Percentiles rank a stretch among this genome's conserved stretches.
phyloP scores from a whole-genome alignment of 2,113 vertebrate species.

The Mirounga angustirostris region DNA sequence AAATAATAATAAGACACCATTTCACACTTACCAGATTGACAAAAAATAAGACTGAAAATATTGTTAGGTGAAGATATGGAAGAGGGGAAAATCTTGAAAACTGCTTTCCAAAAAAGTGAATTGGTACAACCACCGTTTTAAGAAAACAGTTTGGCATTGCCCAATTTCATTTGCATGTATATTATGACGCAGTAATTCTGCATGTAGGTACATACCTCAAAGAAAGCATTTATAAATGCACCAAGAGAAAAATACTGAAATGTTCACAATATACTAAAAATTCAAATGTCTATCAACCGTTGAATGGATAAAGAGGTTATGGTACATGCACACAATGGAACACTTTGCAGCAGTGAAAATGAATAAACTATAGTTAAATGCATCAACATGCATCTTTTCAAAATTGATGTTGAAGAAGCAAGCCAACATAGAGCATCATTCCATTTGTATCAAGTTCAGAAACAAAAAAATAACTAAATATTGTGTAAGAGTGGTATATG shows the following conservation, averaged over 20 bases:
- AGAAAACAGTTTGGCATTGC: background rate
- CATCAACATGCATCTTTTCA: constrained; percentile 5
- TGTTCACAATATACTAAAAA: background rate
- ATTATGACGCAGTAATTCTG: background rate
- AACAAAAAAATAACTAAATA: background rate
- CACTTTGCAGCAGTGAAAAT: background rate
- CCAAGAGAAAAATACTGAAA: background rate
- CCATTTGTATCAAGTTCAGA: constrained; percentile 28
- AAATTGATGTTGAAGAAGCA: background rate
- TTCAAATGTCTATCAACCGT: background rate
- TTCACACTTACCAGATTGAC: background rate
- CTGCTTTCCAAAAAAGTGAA: background rate
- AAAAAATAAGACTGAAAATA: constrained; percentile 48
- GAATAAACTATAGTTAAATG: background rate
- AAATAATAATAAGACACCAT: constrained; percentile 13
- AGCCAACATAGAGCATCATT: constrained; percentile 30
- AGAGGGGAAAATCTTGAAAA: background rate
- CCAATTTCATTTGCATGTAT: background rate
- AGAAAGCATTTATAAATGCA: background rate
- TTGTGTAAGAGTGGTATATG: background rate
- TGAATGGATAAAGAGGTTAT: background rate
- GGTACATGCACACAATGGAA: background rate
- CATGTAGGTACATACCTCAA: background rate
- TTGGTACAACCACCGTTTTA: background rate
- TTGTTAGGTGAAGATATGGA: background rate